Percentiles rank a stretch among this genome's conserved stretches.
Conservation (phyloP, 2,113 vertebrate species). For the Hydropotes inermis region DNA sequence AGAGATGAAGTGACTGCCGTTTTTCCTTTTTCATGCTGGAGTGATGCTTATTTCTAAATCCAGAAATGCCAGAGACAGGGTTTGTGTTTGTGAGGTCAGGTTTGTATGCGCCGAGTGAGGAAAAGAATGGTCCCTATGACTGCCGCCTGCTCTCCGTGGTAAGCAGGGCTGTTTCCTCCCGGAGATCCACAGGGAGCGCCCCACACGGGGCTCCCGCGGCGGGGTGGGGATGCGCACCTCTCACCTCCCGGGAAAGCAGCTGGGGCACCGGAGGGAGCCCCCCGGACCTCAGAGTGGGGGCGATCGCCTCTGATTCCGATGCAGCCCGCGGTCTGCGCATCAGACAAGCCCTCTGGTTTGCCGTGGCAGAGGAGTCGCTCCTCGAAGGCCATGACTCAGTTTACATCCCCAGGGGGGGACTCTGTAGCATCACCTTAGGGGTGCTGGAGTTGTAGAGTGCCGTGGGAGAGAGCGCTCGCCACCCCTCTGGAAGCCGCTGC, state of each 20-base stretch:
- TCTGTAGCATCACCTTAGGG: not conserved
- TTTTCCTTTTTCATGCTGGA: not conserved
- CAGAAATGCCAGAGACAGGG: not conserved
- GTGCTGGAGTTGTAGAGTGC: not conserved
- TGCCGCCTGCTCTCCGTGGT: not conserved
- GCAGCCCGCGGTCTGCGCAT: not conserved
- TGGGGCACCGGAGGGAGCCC: not conserved
- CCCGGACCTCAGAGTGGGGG: not conserved
- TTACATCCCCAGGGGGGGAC: not conserved
- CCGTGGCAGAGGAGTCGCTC: not conserved
- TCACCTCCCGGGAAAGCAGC: not conserved
- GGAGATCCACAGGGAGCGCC: too few relatives aligned
- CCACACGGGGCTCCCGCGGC: not conserved
- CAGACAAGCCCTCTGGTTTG: fast-evolving
- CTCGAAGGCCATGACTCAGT: not conserved
- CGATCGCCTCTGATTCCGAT: not conserved
- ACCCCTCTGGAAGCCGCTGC: not conserved
- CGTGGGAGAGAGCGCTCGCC: not conserved
- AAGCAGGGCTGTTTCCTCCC: not conserved
- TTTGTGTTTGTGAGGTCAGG: not conserved
- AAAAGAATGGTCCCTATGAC: not conserved
- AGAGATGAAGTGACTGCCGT: not conserved
- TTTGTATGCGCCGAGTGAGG: not conserved
- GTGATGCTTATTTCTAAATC: not conserved
- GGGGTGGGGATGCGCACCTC: not conserved